These are phyloP conservation scores for Emberiza fucata DNA, from an alignment of 2,113 vertebrate species.

Conservation along the genomic window DNA sequence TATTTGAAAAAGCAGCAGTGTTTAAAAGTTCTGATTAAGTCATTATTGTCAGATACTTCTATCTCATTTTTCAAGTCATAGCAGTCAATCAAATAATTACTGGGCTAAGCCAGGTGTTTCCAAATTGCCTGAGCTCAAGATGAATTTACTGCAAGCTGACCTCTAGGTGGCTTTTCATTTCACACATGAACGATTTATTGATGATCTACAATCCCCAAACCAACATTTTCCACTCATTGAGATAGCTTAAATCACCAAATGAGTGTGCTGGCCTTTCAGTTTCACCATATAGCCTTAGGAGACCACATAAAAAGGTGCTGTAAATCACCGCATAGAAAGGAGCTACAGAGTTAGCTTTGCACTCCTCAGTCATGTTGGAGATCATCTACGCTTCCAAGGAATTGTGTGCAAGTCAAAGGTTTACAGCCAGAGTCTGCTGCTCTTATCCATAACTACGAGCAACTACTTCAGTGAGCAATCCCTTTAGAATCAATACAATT, in stretches of 20 bases:
- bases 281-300: not conserved
- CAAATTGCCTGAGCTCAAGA: not conserved
- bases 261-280: not conserved
- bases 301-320: not conserved
- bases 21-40: slow-evolving; percentile 25
- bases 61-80: slow-evolving; percentile 24
- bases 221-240: not conserved
- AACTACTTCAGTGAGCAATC: not conserved
- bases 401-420: not conserved
- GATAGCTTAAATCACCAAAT: not conserved
- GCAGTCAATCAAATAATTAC: slow-evolving; percentile 27
- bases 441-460: not conserved
- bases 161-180: slow-evolving; percentile 47
- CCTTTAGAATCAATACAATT: not conserved
- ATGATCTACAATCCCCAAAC: not conserved
- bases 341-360: not conserved
- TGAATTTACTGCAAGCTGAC: slow-evolving; percentile 23
- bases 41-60: not conserved
- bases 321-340: not conserved
- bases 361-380: not conserved
- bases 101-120: not conserved
- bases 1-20: not conserved
- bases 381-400: not conserved
- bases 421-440: not conserved
- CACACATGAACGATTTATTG: slow-evolving; percentile 42